Evolutionary conservation across 1,140 invertebrate genomes (phyloP), one percentile per base, ranked within the genome.

Genomic region (Coelopa frigida): DNA sequence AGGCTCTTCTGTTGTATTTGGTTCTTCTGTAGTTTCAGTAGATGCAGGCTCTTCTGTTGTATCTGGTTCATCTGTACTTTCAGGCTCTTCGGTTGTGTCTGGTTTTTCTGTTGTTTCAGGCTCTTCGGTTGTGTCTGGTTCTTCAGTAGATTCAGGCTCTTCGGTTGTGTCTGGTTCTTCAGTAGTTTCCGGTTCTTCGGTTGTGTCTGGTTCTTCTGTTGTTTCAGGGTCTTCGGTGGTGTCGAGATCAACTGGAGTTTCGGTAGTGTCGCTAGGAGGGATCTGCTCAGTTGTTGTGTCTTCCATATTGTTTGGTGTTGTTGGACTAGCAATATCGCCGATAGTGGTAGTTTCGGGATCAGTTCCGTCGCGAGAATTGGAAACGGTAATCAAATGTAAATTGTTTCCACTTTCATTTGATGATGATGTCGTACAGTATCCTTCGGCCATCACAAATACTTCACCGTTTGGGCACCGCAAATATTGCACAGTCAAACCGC

Each of bases 361-460:
- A n/a, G n/a, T n/a, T n/a, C n/a, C n/a, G n/a, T n/a, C n/a, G n/a
- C n/a, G n/a, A n/a, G n/a, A n/a, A n/a, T n/a, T n/a, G n/a, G n/a
- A n/a, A n/a, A n/a, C n/a, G n/a, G n/a, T n/a, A n/a, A n/a, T n/a
- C n/a, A n/a, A n/a, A n/a, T n/a, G n/a, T n/a, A n/a, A n/a, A n/a
- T n/a, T n/a, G n/a, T n/a, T n/a, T n/a, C n/a, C n/a, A n/a, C n/a
- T n/a, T n/a, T n/a, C n/a, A n/a, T n/a, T n/a, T n/a, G n/a, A n/a
- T n/a, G n/a, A n/a, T n/a, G n/a, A n/a, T n/a, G n/a, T n/a, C 3
- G 48, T 17, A 36, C 61, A 61, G n/a, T 44, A 39, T 11, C 32
- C 50, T 5, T 17, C n/a, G 3, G 33, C 12, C 10, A 32, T n/a
- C 18, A 22, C 44, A 24, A 61, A 61, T 8, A 57, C 31, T 20